Evolutionary conservation across 2,113 vertebrate species (phyloP), one percentile per base, ranked within the genome.

Genomic region (Anser brachyrhynchus): DNA sequence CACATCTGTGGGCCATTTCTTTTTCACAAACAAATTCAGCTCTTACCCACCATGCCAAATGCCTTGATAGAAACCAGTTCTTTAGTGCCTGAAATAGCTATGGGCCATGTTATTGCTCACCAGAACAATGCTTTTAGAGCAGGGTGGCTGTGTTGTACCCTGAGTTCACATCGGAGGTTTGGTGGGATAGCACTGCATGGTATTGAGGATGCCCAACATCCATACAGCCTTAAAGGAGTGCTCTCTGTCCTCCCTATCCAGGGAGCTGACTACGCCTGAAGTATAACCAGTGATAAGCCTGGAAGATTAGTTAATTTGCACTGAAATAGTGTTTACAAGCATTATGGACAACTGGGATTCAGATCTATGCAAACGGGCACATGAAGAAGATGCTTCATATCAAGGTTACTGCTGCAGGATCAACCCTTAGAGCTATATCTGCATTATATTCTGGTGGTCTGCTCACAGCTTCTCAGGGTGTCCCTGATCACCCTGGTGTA

Each of bases 91-190:
- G 2, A 5, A 12, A 20, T 9, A 21, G 62, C 4, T 15, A 57
- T 17, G 22, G 33, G 9, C 23, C 3, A 0, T 72, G 5, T 3
- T 3, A 0, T 33, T 23, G 1, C 39, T 39, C 72, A 67, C 17
- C 79, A 59, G 43, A 64, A 51, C 5, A 43, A 25, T 0, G 0
- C 6, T 75, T 90, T 44, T 59, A 58, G 41, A 79, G 33, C 20
- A 73, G 35, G 4, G 29, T 71, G 39, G 5, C 9, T 8, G 1
- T 8, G 31, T 12, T 87, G 62, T 31, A 37, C 4, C 23, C 52
- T 54, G 41, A 59, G 46, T 15, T 58, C 51, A 6, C 22, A 18
- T 62, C 52, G 66, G 70, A 72, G n/a, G 17, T 31, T 64, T 54
- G 57, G 19, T n/a, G 66, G 28, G 41, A 62, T 84, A 51, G 37